Base-by-base conservation (phyloP, 2,888 invertebrate genomes). In the Dermolepida albohirtum region DNA sequence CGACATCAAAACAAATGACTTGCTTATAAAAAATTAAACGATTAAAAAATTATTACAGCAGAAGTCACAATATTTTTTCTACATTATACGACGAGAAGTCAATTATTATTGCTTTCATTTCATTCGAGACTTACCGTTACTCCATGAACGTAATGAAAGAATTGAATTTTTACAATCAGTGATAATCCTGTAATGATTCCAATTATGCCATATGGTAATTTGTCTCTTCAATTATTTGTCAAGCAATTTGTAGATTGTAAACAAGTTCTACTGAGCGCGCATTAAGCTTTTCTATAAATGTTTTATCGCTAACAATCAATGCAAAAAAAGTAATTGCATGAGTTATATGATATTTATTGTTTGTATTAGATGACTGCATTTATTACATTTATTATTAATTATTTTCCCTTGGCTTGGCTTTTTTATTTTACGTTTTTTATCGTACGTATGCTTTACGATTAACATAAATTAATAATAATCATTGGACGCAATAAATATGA, bases 101-200 rank as follows among this genome's bases (percentile, higher is more conserved):
- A 49, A 22, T 49, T 11, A 49, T 16, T 17, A 49, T 8, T 17
- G 22, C 8, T 49, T 22, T n/a, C 17, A 5, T 16, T 10, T 22
- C 49, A 22, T 22, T 16, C 5, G 5, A 49, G 5, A 22, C 22
- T 6, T 49, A 17, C 22, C 49, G 49, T 49, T 49, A 49, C 22
- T 5, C 2, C n/a, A 34, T 34, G 6, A 10, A 16, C 16, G 2
- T 6, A 1, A 44, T 14, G 5, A 14, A 44, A n/a, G 49, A 17
- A 49, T 10, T 11, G 49, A 8, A 47, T 16, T 22, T 17, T 17
- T 49, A 1, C n/a, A 49, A 22, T 14, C 49, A 49, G n/a, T 17
- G 22, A 22, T 16, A 10, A 49, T 49, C 17, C 49, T 17, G 17
- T 49, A 49, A 49, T 49, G 17, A 49, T 49, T 49, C 49, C 22